Evolutionary conservation across 35 echinoderm and acorn worm genomes (phyloP), one percentile per base, ranked within the genome.

Genomic region (Lytechinus variegatus): DNA sequence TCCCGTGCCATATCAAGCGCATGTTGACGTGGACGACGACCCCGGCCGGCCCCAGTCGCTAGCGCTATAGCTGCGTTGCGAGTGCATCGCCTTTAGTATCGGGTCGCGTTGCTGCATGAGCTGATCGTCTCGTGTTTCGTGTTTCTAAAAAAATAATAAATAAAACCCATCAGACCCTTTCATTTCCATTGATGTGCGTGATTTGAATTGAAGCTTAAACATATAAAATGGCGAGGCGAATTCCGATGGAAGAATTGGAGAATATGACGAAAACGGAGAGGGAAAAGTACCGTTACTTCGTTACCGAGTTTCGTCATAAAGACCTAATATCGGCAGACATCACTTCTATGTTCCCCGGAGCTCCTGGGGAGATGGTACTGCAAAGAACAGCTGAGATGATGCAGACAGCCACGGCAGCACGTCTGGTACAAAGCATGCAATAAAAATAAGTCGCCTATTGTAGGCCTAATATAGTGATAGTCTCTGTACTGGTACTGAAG

Each of bases 241-340:
- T 79, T 79, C 52, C 92, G 53, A 24, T 93, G 9, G 92, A 93
- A 10, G 92, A 33, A 57, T 54, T 93, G 54, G 92, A 93, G 54
- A 54, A 55, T 10, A 93, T 93, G 92, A 14, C 53, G 27, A 93
- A 93, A 12, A 54, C 9, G 52, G 92, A 93, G 21, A 93, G 92
- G 55, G 92, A 93, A 57, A 93, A n/a, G 28, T 93, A 57, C 27
- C 8, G 92, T 8, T 93, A 93, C 57, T 93, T n/a, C 27, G 92
- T 57, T 27, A 54, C 28, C 28, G 11, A 16, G 21, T 93, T 93
- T 93, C 92, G 92, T 57, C 52, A 93, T 19, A 21, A 93, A 9
- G 92, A 27, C 92, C 9, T 93, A 11, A 55, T 93, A 27, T 93
- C 92, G 92, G 53, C 52, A 10, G 92, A 57, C 54, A 55, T 55